A percentile compares a stretch with the other conserved stretches of the same genome.
Conservation (phyloP, 37 sponge, comb jelly and placozoan genomes). For the Petrosia ficiformis region DNA sequence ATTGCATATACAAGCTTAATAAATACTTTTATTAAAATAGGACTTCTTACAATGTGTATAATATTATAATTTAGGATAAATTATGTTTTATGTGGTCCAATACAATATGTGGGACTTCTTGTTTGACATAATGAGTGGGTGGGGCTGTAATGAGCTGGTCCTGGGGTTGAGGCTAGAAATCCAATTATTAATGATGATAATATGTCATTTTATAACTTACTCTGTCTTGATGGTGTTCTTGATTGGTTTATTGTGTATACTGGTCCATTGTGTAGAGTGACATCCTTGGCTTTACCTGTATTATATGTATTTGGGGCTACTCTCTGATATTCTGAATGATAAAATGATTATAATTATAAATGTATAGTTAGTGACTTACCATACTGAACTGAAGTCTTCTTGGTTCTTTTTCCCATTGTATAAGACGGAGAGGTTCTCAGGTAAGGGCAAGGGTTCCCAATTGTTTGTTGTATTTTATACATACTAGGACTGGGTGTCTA, state of each 20-base stretch:
- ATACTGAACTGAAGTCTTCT: no score
- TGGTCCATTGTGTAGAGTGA: constrained; percentile 12
- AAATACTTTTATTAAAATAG: no score
- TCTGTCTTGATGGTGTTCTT: constrained; percentile 4
- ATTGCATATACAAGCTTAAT: no score
- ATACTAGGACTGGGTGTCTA: constrained; percentile 34
- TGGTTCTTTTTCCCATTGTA: constrained; percentile 25
- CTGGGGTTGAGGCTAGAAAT: constrained; percentile 36
- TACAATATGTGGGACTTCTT: constrained; percentile 37
- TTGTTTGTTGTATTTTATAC: constrained; percentile 24
- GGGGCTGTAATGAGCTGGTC: constrained; percentile 71
- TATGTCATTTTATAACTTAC: not conserved
- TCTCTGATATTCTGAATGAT: not conserved
- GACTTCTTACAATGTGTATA: no score
- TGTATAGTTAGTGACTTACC: no score
- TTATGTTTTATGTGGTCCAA: constrained; percentile 12
- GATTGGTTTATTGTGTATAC: constrained; percentile 35
- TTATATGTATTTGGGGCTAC: constrained; percentile 49
- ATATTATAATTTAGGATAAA: no score
- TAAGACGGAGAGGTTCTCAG: constrained; percentile 39
- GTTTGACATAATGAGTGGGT: no score
- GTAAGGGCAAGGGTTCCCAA: constrained; percentile 29
- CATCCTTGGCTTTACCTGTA: not conserved
- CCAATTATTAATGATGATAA: not conserved
- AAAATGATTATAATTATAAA: not conserved